These are phyloP conservation scores for Melanitta fusca DNA, from an alignment of 2,797 vertebrate species.

Conservation along the genomic window DNA sequence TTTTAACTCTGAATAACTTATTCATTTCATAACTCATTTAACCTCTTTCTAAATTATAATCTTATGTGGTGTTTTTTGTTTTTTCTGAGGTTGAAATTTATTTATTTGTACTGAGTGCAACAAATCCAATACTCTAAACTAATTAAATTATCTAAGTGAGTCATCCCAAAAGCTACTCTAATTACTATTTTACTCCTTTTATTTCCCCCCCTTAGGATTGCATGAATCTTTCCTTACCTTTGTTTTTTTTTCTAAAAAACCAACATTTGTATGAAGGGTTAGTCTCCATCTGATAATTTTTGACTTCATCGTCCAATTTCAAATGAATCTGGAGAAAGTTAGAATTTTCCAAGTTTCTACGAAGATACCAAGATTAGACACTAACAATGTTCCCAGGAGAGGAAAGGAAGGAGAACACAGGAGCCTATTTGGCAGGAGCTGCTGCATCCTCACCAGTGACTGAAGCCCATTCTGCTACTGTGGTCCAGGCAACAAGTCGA, in stretches of 20 bases:
- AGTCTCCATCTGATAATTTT: not conserved
- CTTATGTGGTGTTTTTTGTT: not conserved
- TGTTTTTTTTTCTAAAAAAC: not conserved
- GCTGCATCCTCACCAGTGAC: not conserved
- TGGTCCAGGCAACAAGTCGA: not conserved
- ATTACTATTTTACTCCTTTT: not conserved
- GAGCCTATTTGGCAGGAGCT: not conserved
- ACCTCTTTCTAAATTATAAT: not conserved
- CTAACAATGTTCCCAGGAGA: not conserved
- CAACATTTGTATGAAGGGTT: not conserved
- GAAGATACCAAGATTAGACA: not conserved
- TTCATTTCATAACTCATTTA: not conserved
- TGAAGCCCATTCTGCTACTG: not conserved
- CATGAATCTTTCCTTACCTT: not conserved
- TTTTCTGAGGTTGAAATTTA: constrained; percentile 8
- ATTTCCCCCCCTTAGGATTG: not conserved
- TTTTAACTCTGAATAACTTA: not conserved
- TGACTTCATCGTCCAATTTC: not conserved
- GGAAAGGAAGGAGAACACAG: not conserved
- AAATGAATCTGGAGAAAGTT: not conserved
- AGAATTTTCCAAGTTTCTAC: not conserved
- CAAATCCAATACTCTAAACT: not conserved
- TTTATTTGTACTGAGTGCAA: constrained; percentile 29
- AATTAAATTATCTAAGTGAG: not conserved
- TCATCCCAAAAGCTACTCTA: not conserved